A percentile compares a stretch with the other conserved stretches of the same genome.
phyloP scores from a whole-genome alignment of 1,140 invertebrate species.

The Tetragnatha versicolor region DNA sequence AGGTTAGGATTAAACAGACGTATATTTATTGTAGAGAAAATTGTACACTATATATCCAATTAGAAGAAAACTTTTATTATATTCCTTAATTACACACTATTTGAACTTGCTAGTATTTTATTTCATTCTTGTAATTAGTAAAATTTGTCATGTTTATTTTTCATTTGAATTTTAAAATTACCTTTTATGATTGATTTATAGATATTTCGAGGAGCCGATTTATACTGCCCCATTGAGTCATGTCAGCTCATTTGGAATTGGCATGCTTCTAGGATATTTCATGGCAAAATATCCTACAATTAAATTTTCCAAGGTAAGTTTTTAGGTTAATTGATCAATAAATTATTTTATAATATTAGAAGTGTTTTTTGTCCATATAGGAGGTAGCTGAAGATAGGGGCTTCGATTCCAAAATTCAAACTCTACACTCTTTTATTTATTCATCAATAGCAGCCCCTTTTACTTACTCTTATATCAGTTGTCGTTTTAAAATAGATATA shows the following conservation, averaged over 20 bases:
- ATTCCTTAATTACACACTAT: no score
- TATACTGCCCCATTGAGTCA: conserved; percentile 41
- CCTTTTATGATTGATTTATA: not conserved
- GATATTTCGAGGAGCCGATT: conserved; percentile 44
- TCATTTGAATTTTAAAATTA: not conserved
- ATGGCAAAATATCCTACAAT: conserved; percentile 28
- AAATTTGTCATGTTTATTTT: no score
- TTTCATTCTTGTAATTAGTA: no score
- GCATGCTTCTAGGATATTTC: conserved; percentile 45
- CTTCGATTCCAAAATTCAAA: not conserved
- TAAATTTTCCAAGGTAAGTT: conserved; percentile 46
- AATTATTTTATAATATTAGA: no score
- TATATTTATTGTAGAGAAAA: no score
- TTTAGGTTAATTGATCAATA: no score
- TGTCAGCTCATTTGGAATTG: conserved; percentile 15
- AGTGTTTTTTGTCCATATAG: no score
- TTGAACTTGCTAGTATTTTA: no score
- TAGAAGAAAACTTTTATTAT: no score
- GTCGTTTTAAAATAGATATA: no score
- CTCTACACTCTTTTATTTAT: not conserved
- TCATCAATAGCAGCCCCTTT: not conserved
- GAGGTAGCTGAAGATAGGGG: not conserved
- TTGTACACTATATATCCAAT: no score
- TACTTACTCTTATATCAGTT: not conserved
- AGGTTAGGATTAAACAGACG: no score